Percentiles rank a stretch among this genome's conserved stretches.
phyloP scores from a whole-genome alignment of 2,113 vertebrate genomes.

The Otocyon megalotis region DNA sequence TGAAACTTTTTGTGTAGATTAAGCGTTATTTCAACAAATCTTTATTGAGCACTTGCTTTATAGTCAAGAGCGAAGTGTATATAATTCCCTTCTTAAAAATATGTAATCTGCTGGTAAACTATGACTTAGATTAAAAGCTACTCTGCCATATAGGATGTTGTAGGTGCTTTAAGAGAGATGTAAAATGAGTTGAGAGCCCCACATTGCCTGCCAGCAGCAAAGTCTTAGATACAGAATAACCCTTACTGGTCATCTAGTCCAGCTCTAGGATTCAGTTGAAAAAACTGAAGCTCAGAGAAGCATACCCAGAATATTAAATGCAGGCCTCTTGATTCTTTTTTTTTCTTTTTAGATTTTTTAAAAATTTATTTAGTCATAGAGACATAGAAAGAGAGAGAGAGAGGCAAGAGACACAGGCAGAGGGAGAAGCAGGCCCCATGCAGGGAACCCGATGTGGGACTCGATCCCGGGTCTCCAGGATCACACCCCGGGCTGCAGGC shows the following conservation, averaged over 20 bases:
- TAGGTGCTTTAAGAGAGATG: neutral
- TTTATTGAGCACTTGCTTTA: constrained; percentile 23
- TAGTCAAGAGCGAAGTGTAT: constrained; percentile 4
- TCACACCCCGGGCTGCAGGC: too few species aligned
- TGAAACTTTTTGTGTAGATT: constrained; percentile 29
- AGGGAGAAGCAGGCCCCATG: too few species aligned
- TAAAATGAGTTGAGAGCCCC: neutral
- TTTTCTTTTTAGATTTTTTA: too few species aligned
- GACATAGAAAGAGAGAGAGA: too few species aligned
- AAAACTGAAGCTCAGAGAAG: neutral
- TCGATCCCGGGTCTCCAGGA: too few species aligned
- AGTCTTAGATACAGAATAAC: neutral
- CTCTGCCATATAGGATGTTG: neutral
- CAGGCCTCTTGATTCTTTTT: neutral
- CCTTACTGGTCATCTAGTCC: neutral
- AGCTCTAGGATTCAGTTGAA: neutral
- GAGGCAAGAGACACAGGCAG: too few species aligned
- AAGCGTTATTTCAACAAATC: neutral
- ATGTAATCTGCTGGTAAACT: neutral
- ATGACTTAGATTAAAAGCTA: neutral
- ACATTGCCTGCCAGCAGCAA: neutral
- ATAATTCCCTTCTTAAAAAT: neutral
- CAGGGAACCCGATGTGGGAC: too few species aligned
- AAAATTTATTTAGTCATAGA: too few species aligned
- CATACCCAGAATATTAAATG: neutral